A percentile compares a stretch with the other conserved stretches of the same genome.
Conservation (phyloP, 2,113 vertebrate species). For the Psittacus erithacus region DNA sequence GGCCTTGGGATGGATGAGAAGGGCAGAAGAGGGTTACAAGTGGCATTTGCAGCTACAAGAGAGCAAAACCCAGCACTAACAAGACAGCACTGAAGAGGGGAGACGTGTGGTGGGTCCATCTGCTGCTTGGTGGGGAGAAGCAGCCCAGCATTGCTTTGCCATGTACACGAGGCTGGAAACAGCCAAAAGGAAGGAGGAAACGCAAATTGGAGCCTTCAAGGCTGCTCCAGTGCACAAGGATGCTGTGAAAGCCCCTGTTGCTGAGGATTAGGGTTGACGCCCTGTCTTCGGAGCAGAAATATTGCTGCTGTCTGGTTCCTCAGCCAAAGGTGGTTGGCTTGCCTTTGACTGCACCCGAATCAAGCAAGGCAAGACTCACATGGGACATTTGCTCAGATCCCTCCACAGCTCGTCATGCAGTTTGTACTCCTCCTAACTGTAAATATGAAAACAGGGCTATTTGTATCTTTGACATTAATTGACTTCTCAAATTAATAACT, state of each 20-base stretch:
- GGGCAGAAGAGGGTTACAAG: not conserved
- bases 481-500: constrained; percentile 63
- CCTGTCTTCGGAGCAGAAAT: not conserved
- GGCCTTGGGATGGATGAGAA: not conserved
- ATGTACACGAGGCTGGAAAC: not conserved
- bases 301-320: not conserved
- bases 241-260: not conserved
- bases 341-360: not conserved
- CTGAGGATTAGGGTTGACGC: not conserved
- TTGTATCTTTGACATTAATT: constrained; percentile 58
- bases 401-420: not conserved
- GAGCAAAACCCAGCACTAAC: rapidly evolving
- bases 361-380: not conserved
- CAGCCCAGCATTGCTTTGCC: not conserved
- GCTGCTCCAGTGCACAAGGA: not conserved
- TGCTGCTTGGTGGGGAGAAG: not conserved
- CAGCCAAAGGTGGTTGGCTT: not conserved
- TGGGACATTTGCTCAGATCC: not conserved
- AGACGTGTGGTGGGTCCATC: rapidly evolving
- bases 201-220: not conserved
- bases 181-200: not conserved
- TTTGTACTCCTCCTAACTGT: not conserved
- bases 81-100: not conserved
- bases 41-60: not conserved
- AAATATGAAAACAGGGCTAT: constrained; percentile 49